phyloP scores from a whole-genome alignment of 2,113 vertebrate genomes.

The Pycnonotus jocosus region DNA sequence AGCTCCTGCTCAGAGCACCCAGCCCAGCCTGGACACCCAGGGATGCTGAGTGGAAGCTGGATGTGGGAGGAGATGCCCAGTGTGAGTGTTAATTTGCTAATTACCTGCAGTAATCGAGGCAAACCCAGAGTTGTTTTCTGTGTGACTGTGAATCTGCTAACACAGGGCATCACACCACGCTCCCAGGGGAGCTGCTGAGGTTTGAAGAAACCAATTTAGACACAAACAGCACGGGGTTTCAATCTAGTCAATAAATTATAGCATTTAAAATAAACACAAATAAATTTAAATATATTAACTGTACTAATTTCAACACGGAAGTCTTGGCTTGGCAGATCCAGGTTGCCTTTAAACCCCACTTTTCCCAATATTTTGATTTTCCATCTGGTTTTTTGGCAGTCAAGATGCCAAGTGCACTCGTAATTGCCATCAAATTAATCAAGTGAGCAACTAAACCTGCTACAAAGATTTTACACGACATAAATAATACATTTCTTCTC shows the following conservation, averaged over 20 bases:
- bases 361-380: not conserved
- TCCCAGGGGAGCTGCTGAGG: not conserved
- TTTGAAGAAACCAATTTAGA: not conserved
- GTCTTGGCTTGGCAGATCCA: not conserved
- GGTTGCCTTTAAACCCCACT: not conserved
- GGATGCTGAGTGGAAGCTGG: rapidly evolving
- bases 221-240: not conserved
- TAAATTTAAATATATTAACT: not conserved
- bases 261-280: not conserved
- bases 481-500: not conserved
- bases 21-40: rapidly evolving
- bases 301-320: rapidly evolving
- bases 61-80: rapidly evolving
- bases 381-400: not conserved
- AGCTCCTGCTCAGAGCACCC: not conserved
- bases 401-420: not conserved
- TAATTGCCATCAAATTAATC: not conserved
- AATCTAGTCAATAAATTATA: not conserved
- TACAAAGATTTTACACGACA: not conserved
- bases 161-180: rapidly evolving
- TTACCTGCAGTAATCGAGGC: not conserved
- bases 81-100: not conserved
- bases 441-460: not conserved
- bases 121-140: rapidly evolving
- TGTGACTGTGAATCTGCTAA: not conserved